A percentile compares a stretch with the other conserved stretches of the same genome.
phyloP scores from a whole-genome alignment of 1,140 invertebrate species.

The Diabrotica virgifera region DNA sequence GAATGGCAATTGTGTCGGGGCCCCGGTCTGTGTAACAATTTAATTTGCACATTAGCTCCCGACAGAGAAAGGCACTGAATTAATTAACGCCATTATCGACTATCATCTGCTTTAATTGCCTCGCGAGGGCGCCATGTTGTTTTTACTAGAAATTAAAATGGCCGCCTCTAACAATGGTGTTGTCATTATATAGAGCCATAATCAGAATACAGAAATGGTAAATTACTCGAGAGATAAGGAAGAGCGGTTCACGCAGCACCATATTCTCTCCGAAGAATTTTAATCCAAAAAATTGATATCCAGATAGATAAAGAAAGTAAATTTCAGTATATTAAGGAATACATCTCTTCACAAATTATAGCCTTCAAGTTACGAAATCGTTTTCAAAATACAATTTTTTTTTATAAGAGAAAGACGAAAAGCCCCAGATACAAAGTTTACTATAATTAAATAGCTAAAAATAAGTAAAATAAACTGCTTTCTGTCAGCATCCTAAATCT shows the following conservation, averaged over 20 bases:
- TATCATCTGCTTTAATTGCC: conserved; percentile 52
- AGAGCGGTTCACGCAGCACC: conserved; percentile 36
- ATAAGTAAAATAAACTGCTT: no score
- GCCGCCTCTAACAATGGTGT: conserved; percentile 45
- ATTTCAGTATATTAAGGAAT: no score
- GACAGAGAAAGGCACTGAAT: conserved; percentile 48
- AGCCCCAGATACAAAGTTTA: no score
- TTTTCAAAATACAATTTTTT: no score
- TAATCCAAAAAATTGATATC: no score
- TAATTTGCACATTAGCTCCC: conserved; percentile 50
- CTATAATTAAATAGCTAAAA: no score
- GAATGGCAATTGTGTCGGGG: conserved; percentile 44
- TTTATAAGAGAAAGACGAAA: no score
- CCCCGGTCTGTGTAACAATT: conserved; percentile 48
- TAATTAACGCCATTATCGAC: conserved; percentile 52
- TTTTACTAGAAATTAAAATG: conserved; percentile 51
- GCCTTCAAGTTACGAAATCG: no score
- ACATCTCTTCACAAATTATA: no score
- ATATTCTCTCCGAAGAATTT: no score
- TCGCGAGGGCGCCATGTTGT: conserved; percentile 48
- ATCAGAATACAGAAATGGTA: conserved; percentile 49
- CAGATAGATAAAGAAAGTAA: no score
- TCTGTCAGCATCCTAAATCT: no score
- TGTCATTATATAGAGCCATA: conserved; percentile 47
- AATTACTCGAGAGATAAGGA: conserved; percentile 48